Conservation (phyloP, 2,797 vertebrate genomes). For the Rhabdophis nuchalis region DNA sequence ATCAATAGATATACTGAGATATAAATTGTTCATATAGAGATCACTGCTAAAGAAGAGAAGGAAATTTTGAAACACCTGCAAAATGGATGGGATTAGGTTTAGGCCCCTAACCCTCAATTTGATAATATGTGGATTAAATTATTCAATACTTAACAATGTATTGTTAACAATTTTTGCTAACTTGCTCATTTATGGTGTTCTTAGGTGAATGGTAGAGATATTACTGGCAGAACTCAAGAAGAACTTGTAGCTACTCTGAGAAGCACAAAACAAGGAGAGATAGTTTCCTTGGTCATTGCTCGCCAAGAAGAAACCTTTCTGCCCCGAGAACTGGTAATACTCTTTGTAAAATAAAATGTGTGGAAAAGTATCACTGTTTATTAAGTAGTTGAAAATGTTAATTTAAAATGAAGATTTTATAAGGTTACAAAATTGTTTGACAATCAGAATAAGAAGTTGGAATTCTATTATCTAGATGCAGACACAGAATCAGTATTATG, state of each 20-base stretch:
- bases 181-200: background rate
- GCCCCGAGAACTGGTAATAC: constrained; percentile 88
- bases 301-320: constrained; percentile 90
- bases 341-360: background rate
- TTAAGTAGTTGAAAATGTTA: constrained; percentile 20
- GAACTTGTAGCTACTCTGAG: constrained; percentile 91
- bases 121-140: background rate
- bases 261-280: constrained; percentile 91
- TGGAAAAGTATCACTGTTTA: background rate
- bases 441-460: background rate
- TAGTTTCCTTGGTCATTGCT: constrained; percentile 81
- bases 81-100: background rate
- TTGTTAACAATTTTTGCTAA: background rate
- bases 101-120: background rate
- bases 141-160: background rate
- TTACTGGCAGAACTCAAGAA: constrained; percentile 87
- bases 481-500: background rate
- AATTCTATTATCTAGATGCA: background rate
- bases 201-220: constrained; percentile 90
- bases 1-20: background rate
- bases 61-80: background rate
- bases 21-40: background rate
- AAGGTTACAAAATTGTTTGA: background rate
- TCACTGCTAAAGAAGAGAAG: background rate
- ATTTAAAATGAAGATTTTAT: constrained; percentile 16